Evolutionary conservation across 2,888 invertebrate species (phyloP).

Genomic region (Lutraria lutraria): DNA sequence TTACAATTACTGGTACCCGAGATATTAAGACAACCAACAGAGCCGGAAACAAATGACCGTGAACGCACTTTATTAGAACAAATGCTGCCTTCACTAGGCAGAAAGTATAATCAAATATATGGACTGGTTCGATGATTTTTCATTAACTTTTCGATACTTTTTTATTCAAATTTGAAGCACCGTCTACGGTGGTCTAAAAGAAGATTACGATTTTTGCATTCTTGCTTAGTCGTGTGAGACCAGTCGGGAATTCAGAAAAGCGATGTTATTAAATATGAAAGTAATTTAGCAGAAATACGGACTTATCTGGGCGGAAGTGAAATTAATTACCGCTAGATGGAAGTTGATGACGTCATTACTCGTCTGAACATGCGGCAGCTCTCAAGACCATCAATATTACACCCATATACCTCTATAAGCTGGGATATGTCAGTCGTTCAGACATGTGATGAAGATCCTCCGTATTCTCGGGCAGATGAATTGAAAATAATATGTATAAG

Average conservation of each 20-base stretch:
- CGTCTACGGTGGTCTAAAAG: conserved; percentile 59
- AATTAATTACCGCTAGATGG: conserved; percentile 59
- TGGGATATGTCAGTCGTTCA: neutral
- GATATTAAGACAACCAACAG: neutral
- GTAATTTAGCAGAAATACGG: conserved; percentile 64
- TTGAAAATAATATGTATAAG: neutral
- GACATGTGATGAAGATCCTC: neutral
- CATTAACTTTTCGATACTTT: conserved; percentile 62
- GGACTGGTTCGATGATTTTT: conserved; percentile 63
- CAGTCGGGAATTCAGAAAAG: conserved; percentile 51
- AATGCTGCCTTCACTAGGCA: conserved; percentile 48
- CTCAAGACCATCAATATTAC: neutral
- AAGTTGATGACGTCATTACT: conserved; percentile 57
- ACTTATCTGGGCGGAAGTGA: conserved; percentile 64
- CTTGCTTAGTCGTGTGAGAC: conserved; percentile 49
- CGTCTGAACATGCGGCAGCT: conserved; percentile 2
- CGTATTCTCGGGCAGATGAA: neutral
- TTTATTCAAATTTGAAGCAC: conserved; percentile 51
- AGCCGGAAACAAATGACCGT: conserved; percentile 3
- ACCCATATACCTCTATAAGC: neutral
- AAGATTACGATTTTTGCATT: conserved; percentile 50
- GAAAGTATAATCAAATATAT: conserved; percentile 68
- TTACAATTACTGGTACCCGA: conserved; percentile 14
- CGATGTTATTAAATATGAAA: conserved; percentile 63
- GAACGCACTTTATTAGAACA: conserved; percentile 28